phyloP scores from a whole-genome alignment of 2,113 vertebrate genomes.

The Thomomys bottae region DNA sequence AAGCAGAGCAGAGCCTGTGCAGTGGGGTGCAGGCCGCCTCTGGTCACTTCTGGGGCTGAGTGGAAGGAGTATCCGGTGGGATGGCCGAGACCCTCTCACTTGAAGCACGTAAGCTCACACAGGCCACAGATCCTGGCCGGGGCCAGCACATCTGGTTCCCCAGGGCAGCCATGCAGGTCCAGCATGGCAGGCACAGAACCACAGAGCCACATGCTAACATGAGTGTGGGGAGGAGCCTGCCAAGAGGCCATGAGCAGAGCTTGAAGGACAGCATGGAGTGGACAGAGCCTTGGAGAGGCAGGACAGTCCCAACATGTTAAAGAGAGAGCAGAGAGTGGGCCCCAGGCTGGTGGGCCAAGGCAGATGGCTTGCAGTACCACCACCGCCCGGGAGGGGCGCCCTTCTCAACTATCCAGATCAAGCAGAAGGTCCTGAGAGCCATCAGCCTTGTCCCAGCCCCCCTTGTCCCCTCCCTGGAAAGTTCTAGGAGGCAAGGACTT shows the following conservation, averaged over 20 bases:
- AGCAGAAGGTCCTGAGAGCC: too few species aligned
- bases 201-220: too few species aligned
- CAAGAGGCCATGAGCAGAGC: background rate
- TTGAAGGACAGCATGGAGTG: too few species aligned
- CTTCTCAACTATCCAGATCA: background rate
- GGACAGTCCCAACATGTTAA: rapidly evolving
- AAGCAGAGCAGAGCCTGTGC: too few species aligned
- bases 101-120: background rate
- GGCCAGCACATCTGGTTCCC: rapidly evolving
- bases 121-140: background rate
- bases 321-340: rapidly evolving
- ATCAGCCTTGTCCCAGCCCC: background rate
- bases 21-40: background rate
- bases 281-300: too few species aligned
- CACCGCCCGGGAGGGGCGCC: too few species aligned
- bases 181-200: background rate
- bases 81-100: background rate
- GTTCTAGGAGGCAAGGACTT: background rate
- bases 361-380: too few species aligned
- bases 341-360: background rate
- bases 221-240: rapidly evolving
- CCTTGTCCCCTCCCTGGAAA: background rate
- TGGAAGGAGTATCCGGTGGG: background rate
- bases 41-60: background rate
- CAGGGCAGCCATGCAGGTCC: rapidly evolving